Percentiles rank a stretch among this genome's conserved stretches.
phyloP scores from a whole-genome alignment of 2,888 invertebrate genomes.

The Tiliacea citrago region DNA sequence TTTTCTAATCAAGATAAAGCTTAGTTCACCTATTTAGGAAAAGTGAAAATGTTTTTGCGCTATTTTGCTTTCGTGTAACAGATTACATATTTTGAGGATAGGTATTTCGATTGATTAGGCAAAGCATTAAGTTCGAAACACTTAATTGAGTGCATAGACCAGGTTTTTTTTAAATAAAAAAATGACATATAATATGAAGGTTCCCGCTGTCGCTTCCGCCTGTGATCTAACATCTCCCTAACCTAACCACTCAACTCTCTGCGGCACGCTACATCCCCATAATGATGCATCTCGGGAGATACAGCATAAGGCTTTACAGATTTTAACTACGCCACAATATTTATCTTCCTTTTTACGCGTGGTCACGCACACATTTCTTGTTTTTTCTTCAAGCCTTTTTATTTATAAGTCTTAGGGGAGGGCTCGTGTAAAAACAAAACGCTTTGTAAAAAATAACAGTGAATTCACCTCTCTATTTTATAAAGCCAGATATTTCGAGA shows the following conservation, averaged over 20 bases:
- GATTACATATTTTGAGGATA: slow-evolving; percentile 11
- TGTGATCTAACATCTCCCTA: slow-evolving; percentile 43
- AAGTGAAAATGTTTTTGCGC: slow-evolving; percentile 21
- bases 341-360: slow-evolving; percentile 75
- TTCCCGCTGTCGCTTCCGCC: slow-evolving; percentile 56
- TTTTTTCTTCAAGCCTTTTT: slow-evolving; percentile 63
- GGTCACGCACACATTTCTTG: slow-evolving; percentile 74
- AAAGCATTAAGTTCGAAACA: neutral
- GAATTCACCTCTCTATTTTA: slow-evolving; percentile 59
- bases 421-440: slow-evolving; percentile 58
- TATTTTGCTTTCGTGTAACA: slow-evolving; percentile 13
- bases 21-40: slow-evolving; percentile 34
- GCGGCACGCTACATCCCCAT: slow-evolving; percentile 80
- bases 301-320: slow-evolving; percentile 81
- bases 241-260: slow-evolving; percentile 72
- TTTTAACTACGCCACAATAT: slow-evolving; percentile 80
- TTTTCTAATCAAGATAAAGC: slow-evolving; percentile 55
- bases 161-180: neutral
- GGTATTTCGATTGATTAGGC: slow-evolving; percentile 1
- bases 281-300: slow-evolving; percentile 89
- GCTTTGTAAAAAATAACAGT: slow-evolving; percentile 62
- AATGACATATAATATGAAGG: neutral
- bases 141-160: too few relatives aligned
- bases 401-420: slow-evolving; percentile 68
- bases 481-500: slow-evolving; percentile 56